Conservation (phyloP, 2,888 invertebrate species). For the Cerceris ruficornis region DNA sequence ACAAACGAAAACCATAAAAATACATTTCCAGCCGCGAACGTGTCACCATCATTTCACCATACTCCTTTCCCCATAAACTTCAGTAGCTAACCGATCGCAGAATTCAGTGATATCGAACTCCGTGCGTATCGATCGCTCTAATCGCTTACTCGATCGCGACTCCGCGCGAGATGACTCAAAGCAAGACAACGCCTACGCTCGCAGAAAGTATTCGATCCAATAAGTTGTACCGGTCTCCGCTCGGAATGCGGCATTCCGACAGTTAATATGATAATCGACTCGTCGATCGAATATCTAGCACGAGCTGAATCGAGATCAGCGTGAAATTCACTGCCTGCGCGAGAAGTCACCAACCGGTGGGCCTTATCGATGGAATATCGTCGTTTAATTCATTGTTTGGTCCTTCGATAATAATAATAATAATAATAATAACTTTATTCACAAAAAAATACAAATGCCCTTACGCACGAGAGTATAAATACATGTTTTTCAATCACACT, state of each 20-base stretch:
- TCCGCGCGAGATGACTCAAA: constrained; percentile 39
- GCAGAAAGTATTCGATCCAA: constrained; percentile 37
- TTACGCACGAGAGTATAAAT: too few relatives aligned
- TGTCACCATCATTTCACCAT: too few relatives aligned
- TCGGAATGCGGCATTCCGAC: constrained; percentile 37
- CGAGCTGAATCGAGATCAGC: constrained; percentile 13
- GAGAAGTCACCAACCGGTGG: too few relatives aligned
- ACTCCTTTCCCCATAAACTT: not conserved
- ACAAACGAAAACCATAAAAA: too few relatives aligned
- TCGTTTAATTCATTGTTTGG: too few relatives aligned
- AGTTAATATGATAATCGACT: constrained; percentile 60
- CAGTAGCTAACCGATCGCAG: constrained; percentile 32
- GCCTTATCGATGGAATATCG: too few relatives aligned
- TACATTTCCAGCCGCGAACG: too few relatives aligned
- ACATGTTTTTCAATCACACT: too few relatives aligned
- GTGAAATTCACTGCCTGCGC: constrained; percentile 7
- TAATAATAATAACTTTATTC: too few relatives aligned
- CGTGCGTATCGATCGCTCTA: constrained; percentile 55
- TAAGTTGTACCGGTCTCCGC: constrained; percentile 25
- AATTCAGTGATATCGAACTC: constrained; percentile 39
- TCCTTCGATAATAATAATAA: too few relatives aligned
- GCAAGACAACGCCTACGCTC: constrained; percentile 54
- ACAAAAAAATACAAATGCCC: too few relatives aligned
- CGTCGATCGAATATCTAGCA: constrained; percentile 39
- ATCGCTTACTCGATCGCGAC: constrained; percentile 60